Conservation (phyloP, 2,113 vertebrate species). For the Oceanites oceanicus region DNA sequence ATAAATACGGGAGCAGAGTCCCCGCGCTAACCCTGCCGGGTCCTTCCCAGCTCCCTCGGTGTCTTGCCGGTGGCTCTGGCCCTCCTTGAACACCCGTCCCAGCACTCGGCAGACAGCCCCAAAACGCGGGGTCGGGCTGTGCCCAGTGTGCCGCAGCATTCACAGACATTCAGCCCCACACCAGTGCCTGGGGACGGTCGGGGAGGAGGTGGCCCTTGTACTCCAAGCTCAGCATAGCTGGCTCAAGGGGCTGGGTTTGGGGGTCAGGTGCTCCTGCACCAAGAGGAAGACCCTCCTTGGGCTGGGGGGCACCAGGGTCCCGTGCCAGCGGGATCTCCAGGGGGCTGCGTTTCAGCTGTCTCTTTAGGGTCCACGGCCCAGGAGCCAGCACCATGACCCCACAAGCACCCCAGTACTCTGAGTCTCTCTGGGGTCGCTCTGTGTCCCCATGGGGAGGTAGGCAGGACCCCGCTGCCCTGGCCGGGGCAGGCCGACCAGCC, state of each 20-base stretch:
- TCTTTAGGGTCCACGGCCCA: neutral
- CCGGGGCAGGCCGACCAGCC: neutral
- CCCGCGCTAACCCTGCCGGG: neutral
- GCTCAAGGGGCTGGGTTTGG: neutral
- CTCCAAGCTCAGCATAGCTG: neutral
- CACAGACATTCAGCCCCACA: neutral
- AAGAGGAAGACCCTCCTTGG: neutral
- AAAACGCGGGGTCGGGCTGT: rapidly evolving
- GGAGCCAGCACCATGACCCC: neutral
- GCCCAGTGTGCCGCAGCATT: rapidly evolving
- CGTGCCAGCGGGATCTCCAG: neutral
- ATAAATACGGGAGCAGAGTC: neutral
- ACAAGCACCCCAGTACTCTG: rapidly evolving
- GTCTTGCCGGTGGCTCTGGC: neutral
- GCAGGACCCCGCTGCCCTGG: neutral
- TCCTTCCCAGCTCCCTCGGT: neutral
- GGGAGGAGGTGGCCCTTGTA: neutral
- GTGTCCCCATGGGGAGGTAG: too few species aligned
- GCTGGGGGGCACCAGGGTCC: neutral
- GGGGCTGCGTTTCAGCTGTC: neutral
- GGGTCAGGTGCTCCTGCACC: neutral
- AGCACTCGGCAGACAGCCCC: neutral
- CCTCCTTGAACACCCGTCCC: neutral
- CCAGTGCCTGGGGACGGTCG: neutral
- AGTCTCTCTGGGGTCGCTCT: neutral